Percentiles rank a stretch among this genome's conserved stretches.
These are phyloP conservation scores for Philotrypesis tridentata DNA, from an alignment of 1,140 invertebrate genomes.

Conservation along the genomic window DNA sequence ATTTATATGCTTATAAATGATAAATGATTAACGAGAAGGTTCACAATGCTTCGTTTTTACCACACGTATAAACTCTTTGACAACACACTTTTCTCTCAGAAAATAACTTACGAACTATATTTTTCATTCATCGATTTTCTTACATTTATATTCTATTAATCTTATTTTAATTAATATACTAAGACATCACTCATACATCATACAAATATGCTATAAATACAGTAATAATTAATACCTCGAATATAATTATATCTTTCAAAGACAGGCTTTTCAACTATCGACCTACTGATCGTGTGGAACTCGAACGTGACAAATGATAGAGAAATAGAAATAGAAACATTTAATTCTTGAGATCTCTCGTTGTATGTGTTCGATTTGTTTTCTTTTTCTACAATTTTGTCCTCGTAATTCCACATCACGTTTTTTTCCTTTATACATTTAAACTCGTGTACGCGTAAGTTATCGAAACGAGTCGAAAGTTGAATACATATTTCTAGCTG, in stretches of 20 bases:
- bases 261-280: slow-evolving; percentile 49
- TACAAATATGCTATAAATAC: slow-evolving; percentile 64
- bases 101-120: slow-evolving; percentile 55
- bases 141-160: slow-evolving; percentile 17
- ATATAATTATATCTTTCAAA: slow-evolving; percentile 52
- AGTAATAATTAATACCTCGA: slow-evolving; percentile 63
- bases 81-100: slow-evolving; percentile 51
- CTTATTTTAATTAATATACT: slow-evolving; percentile 38
- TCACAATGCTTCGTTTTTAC: slow-evolving; percentile 33
- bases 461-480: slow-evolving; percentile 20
- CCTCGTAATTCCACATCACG: slow-evolving; percentile 12
- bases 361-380: slow-evolving; percentile 42
- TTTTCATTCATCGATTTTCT: slow-evolving; percentile 43
- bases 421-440: slow-evolving; percentile 22
- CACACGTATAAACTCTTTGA: slow-evolving; percentile 49
- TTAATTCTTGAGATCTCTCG: slow-evolving; percentile 58
- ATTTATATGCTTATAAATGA: slow-evolving; percentile 46
- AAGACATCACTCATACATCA: slow-evolving; percentile 56
- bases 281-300: slow-evolving; percentile 16
- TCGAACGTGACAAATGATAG: not conserved
- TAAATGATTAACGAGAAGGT: slow-evolving; percentile 53
- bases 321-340: slow-evolving; percentile 51
- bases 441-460: slow-evolving; percentile 35
- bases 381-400: slow-evolving; percentile 34
- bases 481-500: slow-evolving; percentile 19